Evolutionary conservation across 2,888 invertebrate species (phyloP), one percentile per base, ranked within the genome.

Genomic region (Brachylomia viminalis): DNA sequence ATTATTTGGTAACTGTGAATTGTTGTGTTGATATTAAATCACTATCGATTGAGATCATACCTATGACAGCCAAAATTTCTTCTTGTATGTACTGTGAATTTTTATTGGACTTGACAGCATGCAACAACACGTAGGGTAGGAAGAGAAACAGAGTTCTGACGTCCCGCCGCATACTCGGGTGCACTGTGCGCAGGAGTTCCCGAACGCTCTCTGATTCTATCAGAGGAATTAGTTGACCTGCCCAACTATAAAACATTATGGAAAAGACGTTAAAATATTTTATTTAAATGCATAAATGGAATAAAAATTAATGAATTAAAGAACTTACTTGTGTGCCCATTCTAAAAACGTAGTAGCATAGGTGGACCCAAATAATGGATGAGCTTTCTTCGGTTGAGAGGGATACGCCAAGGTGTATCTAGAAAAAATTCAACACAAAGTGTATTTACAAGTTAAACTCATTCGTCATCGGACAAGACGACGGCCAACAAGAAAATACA

Each of bases 81-180:
- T 96, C 95, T 54, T 93, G 93, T 90, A 97, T 88, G 90, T 92
- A 92, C 93, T 93, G 87, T 88, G 94, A 88, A 92, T 95, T 90
- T 85, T 94, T 96, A 80, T 92, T 94, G 0, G 97, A 97, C 89
- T 97, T 96, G 54, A 98, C 90, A 0, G 97, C 97, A 89, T 98
- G 98, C 2, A 98, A 87, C 17, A 98, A 91, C 56, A 98, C 97
- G 86, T 98, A 98, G 0, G 98, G 98, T 73, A 98, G 95, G 90
- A 98, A 98, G 72, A 98, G 97, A 91, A 98, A 97, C 78, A 98
- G 92, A 27, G 98, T 97, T 89, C 97, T 97, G 61, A 97, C 97
- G 91, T 98, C 98, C 78, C 98, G 97, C 45, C 98, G 97, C 93
- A 98, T 98, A 87, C 98, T 98, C 0, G 98, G 98, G 84, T 98